These are phyloP conservation scores for Heliopora coerulea DNA, from an alignment of 92 coral and sea anemone species.

Conservation along the genomic window DNA sequence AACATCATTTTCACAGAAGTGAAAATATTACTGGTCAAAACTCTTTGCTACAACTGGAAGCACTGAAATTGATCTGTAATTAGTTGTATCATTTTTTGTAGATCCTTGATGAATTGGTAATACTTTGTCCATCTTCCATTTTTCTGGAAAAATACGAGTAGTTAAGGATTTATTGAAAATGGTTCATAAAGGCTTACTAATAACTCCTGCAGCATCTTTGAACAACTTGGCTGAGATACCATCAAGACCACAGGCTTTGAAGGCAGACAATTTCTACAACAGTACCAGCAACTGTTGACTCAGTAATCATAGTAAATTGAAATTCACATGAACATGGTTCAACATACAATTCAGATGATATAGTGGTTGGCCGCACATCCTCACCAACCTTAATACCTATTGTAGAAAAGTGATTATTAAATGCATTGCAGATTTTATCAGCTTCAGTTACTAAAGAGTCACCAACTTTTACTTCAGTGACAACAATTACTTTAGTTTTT, in stretches of 20 bases:
- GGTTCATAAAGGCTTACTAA: neutral
- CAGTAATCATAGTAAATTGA: neutral
- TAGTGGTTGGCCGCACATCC: neutral
- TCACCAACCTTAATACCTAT: slow-evolving; percentile 18
- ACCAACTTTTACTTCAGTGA: slow-evolving; percentile 5
- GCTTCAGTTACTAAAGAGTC: slow-evolving; percentile 19
- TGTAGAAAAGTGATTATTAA: slow-evolving; percentile 35
- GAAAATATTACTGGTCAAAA: neutral
- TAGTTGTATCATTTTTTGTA: neutral
- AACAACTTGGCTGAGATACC: neutral
- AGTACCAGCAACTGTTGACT: neutral
- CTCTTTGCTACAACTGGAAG: neutral
- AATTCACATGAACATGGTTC: neutral
- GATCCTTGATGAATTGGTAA: neutral
- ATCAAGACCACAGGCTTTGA: neutral
- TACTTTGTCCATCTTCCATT: neutral
- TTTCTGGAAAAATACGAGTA: neutral
- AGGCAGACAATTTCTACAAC: neutral
- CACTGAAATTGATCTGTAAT: slow-evolving; percentile 2
- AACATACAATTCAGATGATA: neutral
- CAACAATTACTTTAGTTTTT: slow-evolving; percentile 8
- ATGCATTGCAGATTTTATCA: slow-evolving; percentile 32
- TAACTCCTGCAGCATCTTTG: neutral
- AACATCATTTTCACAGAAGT: neutral
- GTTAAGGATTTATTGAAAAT: neutral